Evolutionary conservation across 2,888 invertebrate genomes (phyloP).

Genomic region (Chesias legatella): DNA sequence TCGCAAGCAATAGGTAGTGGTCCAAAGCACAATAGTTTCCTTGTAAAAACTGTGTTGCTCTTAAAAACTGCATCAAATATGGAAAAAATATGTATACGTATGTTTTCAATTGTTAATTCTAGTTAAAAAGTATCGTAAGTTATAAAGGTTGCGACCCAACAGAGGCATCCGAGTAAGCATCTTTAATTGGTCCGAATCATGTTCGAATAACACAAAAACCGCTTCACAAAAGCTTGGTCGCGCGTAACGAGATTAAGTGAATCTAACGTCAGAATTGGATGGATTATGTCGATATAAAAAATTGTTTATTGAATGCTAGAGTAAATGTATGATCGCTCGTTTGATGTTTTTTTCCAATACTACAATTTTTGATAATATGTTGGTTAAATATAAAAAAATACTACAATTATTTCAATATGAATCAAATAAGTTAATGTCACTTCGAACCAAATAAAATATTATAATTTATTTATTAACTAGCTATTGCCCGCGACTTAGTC

Average conservation of each 20-base stretch:
- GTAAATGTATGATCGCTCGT: no score
- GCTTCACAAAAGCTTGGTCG: conserved; percentile 32
- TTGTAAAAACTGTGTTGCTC: no score
- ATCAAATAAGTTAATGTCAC: no score
- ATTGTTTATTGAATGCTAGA: conserved; percentile 1
- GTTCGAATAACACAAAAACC: conserved; percentile 62
- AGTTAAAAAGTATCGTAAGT: conserved; percentile 29
- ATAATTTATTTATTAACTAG: no score
- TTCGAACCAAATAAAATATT: no score
- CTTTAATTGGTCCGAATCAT: conserved; percentile 77
- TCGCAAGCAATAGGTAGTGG: no score
- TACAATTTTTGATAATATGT: no score
- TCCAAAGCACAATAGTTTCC: no score
- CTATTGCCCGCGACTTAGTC: no score
- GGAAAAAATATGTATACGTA: conserved; percentile 32
- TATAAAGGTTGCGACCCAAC: conserved; percentile 49
- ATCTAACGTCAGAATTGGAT: conserved; percentile 18
- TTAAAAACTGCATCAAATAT: no score
- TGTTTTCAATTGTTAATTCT: conserved; percentile 35
- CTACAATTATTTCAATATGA: no score
- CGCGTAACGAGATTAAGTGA: conserved; percentile 3
- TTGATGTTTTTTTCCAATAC: neutral
- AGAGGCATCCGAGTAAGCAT: conserved; percentile 71
- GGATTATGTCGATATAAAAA: conserved; percentile 16
- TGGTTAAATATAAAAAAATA: no score